Percentiles rank a stretch among this genome's conserved stretches.
These are phyloP conservation scores for Anthopleura xanthogrammica DNA, from an alignment of 92 coral and sea anemone species.

Conservation along the genomic window DNA sequence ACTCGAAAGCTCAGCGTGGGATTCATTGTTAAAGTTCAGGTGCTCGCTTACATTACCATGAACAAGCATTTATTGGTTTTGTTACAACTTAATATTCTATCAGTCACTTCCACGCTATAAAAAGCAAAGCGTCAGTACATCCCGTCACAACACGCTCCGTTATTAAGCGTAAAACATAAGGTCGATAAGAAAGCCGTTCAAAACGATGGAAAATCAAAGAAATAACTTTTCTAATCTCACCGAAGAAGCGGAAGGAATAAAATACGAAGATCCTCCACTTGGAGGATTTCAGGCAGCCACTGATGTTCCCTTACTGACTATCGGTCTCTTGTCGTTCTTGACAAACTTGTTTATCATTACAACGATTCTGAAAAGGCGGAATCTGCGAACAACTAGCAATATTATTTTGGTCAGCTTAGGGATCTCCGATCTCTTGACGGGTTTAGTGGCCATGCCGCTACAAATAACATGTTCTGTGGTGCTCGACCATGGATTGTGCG, in stretches of 20 bases:
- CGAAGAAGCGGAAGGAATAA: background rate
- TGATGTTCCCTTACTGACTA: constrained; percentile 18
- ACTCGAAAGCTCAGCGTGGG: background rate
- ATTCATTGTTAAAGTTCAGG: background rate
- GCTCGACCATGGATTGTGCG: constrained; percentile 9
- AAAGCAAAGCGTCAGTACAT: background rate
- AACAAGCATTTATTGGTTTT: background rate
- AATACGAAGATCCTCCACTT: background rate
- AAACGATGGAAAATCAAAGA: constrained; percentile 9
- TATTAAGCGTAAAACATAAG: background rate
- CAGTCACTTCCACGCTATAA: background rate
- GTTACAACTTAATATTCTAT: background rate
- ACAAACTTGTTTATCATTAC: constrained; percentile 29
- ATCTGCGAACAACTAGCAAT: constrained; percentile 27
- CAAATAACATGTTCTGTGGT: constrained; percentile 24
- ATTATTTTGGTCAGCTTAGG: constrained; percentile 33
- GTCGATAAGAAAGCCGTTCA: background rate
- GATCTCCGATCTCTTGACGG: constrained; percentile 27
- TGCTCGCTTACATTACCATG: constrained; percentile 8
- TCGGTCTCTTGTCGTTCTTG: constrained; percentile 27
- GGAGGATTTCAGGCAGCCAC: constrained; percentile 38
- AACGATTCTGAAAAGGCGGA: constrained; percentile 4
- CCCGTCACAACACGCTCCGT: constrained; percentile 4
- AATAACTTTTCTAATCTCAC: constrained; percentile 16
- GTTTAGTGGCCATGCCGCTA: constrained; percentile 36